These are phyloP conservation scores for Actinernus sp. DNA, from an alignment of 92 coral and sea anemone genomes.

Conservation along the genomic window DNA sequence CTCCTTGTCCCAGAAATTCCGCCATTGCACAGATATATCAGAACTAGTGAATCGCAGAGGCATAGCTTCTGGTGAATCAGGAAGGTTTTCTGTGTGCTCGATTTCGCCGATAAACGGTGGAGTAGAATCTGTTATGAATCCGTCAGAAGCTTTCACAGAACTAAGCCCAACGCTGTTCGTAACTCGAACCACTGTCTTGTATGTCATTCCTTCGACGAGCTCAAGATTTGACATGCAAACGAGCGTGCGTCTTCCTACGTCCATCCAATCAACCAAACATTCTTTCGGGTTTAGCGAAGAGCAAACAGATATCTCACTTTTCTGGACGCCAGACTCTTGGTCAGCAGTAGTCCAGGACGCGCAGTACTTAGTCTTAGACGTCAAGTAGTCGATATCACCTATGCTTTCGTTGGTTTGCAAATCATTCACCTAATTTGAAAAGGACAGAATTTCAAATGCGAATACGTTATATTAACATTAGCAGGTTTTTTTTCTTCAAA, in stretches of 20 bases:
- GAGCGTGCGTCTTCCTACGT: conserved; percentile 62
- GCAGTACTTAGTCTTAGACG: conserved; percentile 75
- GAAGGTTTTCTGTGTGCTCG: conserved; percentile 46
- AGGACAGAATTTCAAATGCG: no score
- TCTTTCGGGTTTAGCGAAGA: conserved; percentile 39
- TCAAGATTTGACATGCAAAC: conserved; percentile 78
- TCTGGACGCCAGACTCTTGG: conserved; percentile 60
- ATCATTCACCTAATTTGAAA: conserved; percentile 80
- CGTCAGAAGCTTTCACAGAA: conserved; percentile 63
- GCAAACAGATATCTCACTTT: conserved; percentile 83
- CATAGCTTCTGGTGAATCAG: conserved; percentile 27
- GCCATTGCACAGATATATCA: conserved; percentile 68
- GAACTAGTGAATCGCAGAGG: conserved; percentile 66
- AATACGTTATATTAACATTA: no score
- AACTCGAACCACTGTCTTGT: conserved; percentile 68
- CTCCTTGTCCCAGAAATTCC: conserved; percentile 89
- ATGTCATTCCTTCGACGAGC: conserved; percentile 79
- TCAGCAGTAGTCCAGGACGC: conserved; percentile 81
- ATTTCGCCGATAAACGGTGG: conserved; percentile 79
- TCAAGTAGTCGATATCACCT: conserved; percentile 64
- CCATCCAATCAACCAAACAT: conserved; percentile 61
- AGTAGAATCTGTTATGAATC: conserved; percentile 80
- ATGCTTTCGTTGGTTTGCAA: conserved; percentile 50
- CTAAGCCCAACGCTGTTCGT: conserved; percentile 80
- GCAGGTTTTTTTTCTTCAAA: no score